phyloP scores from a whole-genome alignment of 2,113 vertebrate species.

The Stomatorhinus ivindoensis region DNA sequence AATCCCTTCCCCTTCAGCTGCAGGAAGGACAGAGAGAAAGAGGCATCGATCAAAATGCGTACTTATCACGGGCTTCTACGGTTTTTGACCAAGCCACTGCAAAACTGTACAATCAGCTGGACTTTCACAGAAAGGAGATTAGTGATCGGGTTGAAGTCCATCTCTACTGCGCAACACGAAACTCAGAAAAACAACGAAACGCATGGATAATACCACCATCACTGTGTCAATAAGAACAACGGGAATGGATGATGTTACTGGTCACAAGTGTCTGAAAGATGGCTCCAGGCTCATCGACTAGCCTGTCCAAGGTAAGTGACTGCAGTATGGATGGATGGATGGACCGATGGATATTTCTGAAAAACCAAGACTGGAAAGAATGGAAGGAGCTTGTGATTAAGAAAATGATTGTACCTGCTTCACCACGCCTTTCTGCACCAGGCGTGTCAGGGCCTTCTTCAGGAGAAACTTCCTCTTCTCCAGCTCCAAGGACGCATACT shows the following conservation, averaged over 20 bases:
- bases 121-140: not conserved
- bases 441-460: constrained; percentile 85
- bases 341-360: not conserved
- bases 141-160: not conserved
- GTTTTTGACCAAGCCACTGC: not conserved
- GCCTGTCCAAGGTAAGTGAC: not conserved
- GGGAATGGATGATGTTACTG: not conserved
- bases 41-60: not conserved
- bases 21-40: not conserved
- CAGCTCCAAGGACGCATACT: constrained; percentile 86
- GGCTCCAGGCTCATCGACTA: not conserved
- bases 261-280: not conserved
- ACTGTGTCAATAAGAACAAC: not conserved
- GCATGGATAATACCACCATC: not conserved
- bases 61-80: not conserved
- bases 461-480: constrained; percentile 87
- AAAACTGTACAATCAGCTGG: not conserved
- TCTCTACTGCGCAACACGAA: not conserved
- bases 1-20: constrained; percentile 92
- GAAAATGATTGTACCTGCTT: constrained; percentile 69
- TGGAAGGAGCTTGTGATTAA: not conserved
- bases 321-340: not conserved
- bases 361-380: not conserved
- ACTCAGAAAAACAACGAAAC: not conserved
- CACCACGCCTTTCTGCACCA: constrained; percentile 84